A percentile compares a stretch with the other conserved stretches of the same genome.
These are phyloP conservation scores for Leptinotarsa undecemlineata DNA, from an alignment of 1,140 invertebrate genomes.

Conservation along the genomic window DNA sequence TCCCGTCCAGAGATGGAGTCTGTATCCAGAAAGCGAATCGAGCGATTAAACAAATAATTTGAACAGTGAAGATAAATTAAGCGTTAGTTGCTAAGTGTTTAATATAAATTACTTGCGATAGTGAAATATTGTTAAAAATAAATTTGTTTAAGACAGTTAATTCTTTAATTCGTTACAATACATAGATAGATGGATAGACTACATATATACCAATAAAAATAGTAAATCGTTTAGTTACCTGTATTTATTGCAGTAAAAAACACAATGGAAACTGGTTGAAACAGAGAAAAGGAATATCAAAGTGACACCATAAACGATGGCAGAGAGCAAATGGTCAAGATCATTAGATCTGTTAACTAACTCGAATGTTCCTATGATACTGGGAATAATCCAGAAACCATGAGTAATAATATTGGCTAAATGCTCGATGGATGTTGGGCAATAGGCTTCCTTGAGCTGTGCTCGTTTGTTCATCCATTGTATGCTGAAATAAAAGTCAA, in stretches of 20 bases:
- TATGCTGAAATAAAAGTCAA: conserved; percentile 58
- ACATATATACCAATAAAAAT: no score
- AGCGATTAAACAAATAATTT: no score
- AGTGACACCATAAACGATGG: conserved; percentile 83
- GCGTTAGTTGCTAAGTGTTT: no score
- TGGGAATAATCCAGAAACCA: conserved; percentile 84
- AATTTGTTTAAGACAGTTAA: no score
- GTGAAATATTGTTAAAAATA: no score
- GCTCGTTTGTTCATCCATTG: conserved; percentile 72
- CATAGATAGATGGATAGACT: no score
- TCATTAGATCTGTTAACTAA: conserved; percentile 73
- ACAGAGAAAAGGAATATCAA: conserved; percentile 84
- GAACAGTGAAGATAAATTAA: no score
- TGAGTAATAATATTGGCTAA: conserved; percentile 90
- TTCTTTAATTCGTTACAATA: no score
- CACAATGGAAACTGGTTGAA: conserved; percentile 89
- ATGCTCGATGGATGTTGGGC: conserved; percentile 82
- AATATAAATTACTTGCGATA: no score
- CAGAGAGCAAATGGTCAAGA: conserved; percentile 75
- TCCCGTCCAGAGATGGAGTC: no score
- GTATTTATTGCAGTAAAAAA: conserved; percentile 77
- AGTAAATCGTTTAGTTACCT: conserved; percentile 58
- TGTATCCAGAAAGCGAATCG: no score
- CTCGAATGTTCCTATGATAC: conserved; percentile 73
- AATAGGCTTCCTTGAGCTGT: conserved; percentile 66